Evolutionary conservation across 2,797 vertebrate genomes (phyloP).

Genomic region (Crypturellus tataupa): DNA sequence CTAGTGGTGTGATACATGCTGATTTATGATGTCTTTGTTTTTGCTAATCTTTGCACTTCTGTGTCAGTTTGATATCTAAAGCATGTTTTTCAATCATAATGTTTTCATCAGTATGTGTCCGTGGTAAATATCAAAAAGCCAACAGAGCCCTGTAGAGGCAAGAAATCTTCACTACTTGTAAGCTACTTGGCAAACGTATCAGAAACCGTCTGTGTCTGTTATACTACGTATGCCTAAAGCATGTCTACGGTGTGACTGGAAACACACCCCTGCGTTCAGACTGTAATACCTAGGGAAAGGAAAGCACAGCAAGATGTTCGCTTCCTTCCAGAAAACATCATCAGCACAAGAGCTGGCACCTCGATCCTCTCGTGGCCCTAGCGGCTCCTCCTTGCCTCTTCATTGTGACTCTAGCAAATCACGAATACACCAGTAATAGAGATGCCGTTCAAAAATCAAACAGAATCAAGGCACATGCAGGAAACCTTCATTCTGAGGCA

Average conservation of each 20-base stretch:
- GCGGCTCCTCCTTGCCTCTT: too few relatives aligned
- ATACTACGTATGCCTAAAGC: not conserved
- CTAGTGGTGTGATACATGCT: rapidly evolving
- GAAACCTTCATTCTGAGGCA: too few relatives aligned
- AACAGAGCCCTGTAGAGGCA: rapidly evolving
- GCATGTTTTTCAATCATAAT: not conserved
- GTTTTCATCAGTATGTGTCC: rapidly evolving
- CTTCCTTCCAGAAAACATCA: not conserved
- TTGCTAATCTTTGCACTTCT: not conserved
- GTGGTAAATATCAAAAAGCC: not conserved
- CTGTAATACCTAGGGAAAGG: not conserved
- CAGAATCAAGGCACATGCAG: not conserved
- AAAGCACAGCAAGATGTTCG: not conserved
- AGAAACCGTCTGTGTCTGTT: not conserved
- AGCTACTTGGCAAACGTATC: not conserved
- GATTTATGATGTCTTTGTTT: not conserved
- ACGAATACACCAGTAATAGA: not conserved
- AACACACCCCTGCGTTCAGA: not conserved
- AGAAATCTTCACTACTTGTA: not conserved
- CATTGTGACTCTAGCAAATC: not conserved
- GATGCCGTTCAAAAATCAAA: not conserved
- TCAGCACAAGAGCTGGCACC: not conserved
- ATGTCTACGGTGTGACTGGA: not conserved
- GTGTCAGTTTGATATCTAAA: not conserved
- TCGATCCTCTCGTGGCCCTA: too few relatives aligned